Percentiles rank a stretch among this genome's conserved stretches.
Evolutionary conservation across 2,113 vertebrate species (phyloP).

Genomic region (Crotophaga sulcirostris): DNA sequence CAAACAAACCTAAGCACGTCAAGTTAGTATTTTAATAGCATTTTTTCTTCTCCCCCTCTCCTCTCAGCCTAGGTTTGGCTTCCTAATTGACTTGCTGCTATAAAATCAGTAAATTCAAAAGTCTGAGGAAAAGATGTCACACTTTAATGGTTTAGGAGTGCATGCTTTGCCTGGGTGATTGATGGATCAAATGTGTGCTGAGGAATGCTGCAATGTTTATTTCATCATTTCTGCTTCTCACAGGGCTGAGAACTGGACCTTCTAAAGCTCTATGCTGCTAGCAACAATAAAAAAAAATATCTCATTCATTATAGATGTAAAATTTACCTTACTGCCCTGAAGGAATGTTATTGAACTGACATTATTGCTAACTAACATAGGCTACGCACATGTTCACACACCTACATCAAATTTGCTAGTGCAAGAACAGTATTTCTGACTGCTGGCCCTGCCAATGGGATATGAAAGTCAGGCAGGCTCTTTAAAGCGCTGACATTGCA

Average conservation of each 20-base stretch:
- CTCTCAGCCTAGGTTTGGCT: conserved; percentile 8
- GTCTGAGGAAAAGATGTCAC: conserved; percentile 65
- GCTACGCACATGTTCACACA: background rate
- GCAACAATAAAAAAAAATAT: conserved; percentile 42
- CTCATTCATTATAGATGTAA: conserved; percentile 36
- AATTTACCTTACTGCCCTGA: background rate
- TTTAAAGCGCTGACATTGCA: background rate
- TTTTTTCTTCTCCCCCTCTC: background rate
- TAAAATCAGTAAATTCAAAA: conserved; percentile 49
- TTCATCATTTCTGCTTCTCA: conserved; percentile 32
- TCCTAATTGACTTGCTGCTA: conserved; percentile 56
- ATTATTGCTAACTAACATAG: background rate
- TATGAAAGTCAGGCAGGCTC: background rate
- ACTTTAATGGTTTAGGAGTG: conserved; percentile 67
- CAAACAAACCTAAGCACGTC: conserved; percentile 57
- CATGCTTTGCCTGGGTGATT: conserved; percentile 64
- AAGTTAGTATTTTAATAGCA: conserved; percentile 48
- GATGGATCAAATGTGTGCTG: conserved; percentile 64
- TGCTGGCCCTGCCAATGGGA: background rate
- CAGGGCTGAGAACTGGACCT: background rate
- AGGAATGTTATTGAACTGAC: conserved; percentile 28
- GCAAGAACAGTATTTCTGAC: background rate
- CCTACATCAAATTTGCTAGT: background rate
- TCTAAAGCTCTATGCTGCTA: conserved; percentile 1
- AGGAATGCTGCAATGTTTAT: background rate